Evolutionary conservation across 2,113 vertebrate genomes (phyloP).

Genomic region (Corydoras maculifer): DNA sequence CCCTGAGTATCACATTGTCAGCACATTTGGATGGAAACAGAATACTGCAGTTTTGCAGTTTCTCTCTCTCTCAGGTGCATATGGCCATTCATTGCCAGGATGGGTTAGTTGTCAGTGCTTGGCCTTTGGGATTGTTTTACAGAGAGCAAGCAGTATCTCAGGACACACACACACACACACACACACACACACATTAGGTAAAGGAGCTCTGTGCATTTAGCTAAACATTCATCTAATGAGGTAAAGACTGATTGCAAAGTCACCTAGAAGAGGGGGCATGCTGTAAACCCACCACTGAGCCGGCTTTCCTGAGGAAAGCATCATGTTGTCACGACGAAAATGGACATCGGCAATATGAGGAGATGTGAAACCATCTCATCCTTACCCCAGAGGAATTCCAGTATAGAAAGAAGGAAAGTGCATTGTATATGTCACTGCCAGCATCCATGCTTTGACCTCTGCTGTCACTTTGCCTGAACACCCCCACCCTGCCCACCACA

Average conservation of each 20-base stretch:
- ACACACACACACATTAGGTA: constrained; percentile 1
- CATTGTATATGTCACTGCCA: constrained; percentile 20
- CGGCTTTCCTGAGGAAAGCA: background rate
- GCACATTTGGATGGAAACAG: constrained; percentile 30
- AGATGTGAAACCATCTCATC: background rate
- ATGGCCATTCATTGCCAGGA: constrained; percentile 15
- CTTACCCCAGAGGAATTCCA: background rate
- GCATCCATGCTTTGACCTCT: constrained; percentile 20
- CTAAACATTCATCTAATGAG: background rate
- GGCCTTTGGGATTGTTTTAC: constrained; percentile 28
- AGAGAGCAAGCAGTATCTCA: constrained; percentile 14
- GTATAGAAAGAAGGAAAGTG: background rate
- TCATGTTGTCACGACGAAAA: constrained; percentile 7
- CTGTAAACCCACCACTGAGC: background rate
- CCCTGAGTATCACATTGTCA: constrained; percentile 23
- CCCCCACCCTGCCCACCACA: too few species aligned
- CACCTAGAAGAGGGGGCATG: background rate
- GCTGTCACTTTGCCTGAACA: constrained; percentile 13
- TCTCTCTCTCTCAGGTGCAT: constrained; percentile 22
- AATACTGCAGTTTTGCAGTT: constrained; percentile 32
- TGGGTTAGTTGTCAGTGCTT: constrained; percentile 22
- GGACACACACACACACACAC: background rate
- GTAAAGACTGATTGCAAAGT: constrained; percentile 4
- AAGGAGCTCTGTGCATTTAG: background rate
- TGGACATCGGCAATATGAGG: constrained; percentile 7